A percentile compares a stretch with the other conserved stretches of the same genome.
phyloP scores from a whole-genome alignment of 2,113 vertebrate genomes.

The Menura novaehollandiae region DNA sequence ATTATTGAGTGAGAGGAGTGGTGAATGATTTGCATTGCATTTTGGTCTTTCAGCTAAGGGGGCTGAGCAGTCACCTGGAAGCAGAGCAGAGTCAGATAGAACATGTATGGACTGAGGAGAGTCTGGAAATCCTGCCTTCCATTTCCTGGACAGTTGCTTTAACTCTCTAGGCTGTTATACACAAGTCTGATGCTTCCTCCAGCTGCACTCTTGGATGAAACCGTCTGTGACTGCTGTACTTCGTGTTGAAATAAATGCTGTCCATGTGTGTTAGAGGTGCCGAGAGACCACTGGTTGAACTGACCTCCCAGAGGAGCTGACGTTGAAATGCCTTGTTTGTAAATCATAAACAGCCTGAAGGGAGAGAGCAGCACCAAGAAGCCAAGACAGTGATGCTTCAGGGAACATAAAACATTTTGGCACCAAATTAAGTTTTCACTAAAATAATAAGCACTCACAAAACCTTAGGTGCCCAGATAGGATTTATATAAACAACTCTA shows the following conservation, averaged over 20 bases:
- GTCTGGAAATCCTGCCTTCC: constrained; percentile 8
- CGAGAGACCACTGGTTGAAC: background rate
- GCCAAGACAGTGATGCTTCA: background rate
- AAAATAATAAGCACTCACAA: background rate
- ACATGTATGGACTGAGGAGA: background rate
- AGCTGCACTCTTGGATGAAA: constrained; percentile 39
- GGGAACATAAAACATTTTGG: background rate
- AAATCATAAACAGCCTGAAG: constrained; percentile 33
- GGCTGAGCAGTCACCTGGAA: background rate
- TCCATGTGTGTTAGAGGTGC: background rate
- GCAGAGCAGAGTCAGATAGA: background rate
- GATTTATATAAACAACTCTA: background rate
- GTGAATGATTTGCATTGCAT: background rate
- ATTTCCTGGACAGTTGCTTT: background rate
- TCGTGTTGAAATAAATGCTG: constrained; percentile 15
- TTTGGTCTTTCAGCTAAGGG: background rate
- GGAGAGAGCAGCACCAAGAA: background rate
- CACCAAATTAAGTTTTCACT: background rate
- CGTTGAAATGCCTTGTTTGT: background rate
- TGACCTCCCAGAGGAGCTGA: background rate
- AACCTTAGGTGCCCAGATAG: background rate
- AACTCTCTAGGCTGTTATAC: constrained; percentile 14
- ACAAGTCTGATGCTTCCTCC: constrained; percentile 33
- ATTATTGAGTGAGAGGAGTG: background rate
- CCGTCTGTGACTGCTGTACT: constrained; percentile 1